phyloP scores from a whole-genome alignment of 1,140 invertebrate species.

The Brachionus angularis region DNA sequence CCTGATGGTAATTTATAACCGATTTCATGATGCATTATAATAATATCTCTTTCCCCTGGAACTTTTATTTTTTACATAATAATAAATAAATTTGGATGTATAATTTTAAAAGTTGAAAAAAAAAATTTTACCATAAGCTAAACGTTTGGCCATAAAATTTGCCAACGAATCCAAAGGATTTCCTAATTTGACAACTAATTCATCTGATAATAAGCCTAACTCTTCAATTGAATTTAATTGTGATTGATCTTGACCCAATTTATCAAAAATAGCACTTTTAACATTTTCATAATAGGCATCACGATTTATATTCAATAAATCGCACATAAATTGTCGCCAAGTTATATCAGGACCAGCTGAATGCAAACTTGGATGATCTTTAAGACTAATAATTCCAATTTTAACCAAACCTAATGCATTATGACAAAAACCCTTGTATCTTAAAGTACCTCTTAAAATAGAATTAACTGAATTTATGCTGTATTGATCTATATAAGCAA shows the following conservation, averaged over 20 bases:
- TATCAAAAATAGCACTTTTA: conserved; percentile 70
- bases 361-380: conserved; percentile 80
- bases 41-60: conserved; percentile 81
- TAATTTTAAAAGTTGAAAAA: conserved; percentile 21
- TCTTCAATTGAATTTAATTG: conserved; percentile 71
- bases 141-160: conserved; percentile 78
- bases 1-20: conserved; percentile 85
- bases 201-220: conserved; percentile 79
- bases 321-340: conserved; percentile 83
- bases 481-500: conserved; percentile 79
- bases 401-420: conserved; percentile 77
- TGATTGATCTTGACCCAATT: conserved; percentile 66
- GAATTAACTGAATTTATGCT: conserved; percentile 72
- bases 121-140: conserved; percentile 69
- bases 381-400: conserved; percentile 79
- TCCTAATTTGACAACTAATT: conserved; percentile 70
- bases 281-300: conserved; percentile 91
- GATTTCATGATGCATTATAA: conserved; percentile 87
- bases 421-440: conserved; percentile 84
- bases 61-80: no score
- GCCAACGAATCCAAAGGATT: conserved; percentile 84
- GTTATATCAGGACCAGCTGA: conserved; percentile 89
- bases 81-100: conserved; percentile 45
- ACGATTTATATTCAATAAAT: conserved; percentile 72
- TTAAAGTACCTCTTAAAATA: conserved; percentile 80